These are phyloP conservation scores for Antedon mediterranea DNA, from an alignment of 53 echinoderm and acorn worm genomes.

Conservation along the genomic window DNA sequence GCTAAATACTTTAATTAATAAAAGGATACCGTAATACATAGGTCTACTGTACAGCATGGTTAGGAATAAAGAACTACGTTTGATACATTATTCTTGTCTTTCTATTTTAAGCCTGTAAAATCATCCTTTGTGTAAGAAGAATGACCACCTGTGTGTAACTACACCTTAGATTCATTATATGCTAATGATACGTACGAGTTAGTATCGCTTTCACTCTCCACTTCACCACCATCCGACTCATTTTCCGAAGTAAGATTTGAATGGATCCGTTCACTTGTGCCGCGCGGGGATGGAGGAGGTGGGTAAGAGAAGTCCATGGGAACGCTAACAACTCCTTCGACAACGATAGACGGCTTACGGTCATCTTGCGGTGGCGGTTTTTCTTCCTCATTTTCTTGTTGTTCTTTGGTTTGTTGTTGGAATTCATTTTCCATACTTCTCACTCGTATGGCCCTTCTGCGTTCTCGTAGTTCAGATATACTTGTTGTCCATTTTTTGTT, in stretches of 20 bases:
- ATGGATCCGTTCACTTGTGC: not conserved
- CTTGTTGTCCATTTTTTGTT: not conserved
- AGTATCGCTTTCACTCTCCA: not conserved
- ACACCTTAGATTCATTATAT: not conserved
- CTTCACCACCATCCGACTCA: not conserved
- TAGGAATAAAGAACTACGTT: no score
- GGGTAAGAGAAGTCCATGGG: no score
- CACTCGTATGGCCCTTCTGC: not conserved
- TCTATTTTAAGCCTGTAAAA: no score
- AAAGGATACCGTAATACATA: no score
- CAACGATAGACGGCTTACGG: not conserved
- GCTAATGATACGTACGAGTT: not conserved
- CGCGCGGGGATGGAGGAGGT: no score
- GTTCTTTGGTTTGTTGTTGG: not conserved
- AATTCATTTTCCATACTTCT: not conserved
- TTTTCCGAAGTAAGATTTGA: not conserved
- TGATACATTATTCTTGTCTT: no score
- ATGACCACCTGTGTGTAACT: not conserved
- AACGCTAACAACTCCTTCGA: no score
- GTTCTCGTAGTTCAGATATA: not conserved
- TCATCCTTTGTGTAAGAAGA: no score
- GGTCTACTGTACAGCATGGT: no score
- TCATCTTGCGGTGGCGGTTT: no score
- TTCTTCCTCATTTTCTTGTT: not conserved
- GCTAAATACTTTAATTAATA: no score